phyloP scores from a whole-genome alignment of 1,140 invertebrate genomes.

The Medauroidea extradentata region DNA sequence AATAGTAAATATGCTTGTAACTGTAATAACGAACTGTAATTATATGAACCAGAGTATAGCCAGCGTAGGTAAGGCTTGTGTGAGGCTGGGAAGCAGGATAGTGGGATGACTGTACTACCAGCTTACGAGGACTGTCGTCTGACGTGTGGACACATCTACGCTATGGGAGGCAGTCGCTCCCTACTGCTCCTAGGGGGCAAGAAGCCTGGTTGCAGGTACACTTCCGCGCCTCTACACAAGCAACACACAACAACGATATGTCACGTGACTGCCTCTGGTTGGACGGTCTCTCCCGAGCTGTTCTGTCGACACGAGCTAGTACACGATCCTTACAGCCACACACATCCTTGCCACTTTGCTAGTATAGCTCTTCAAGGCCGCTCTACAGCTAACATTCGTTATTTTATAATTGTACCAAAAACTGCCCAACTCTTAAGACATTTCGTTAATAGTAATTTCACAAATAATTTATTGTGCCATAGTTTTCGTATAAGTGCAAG shows the following conservation, averaged over 20 bases:
- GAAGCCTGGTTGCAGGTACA: slow-evolving; percentile 10
- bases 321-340: not conserved
- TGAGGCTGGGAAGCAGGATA: not conserved
- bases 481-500: too few relatives aligned
- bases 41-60: too few relatives aligned
- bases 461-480: too few relatives aligned
- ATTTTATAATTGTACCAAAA: too few relatives aligned
- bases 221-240: not conserved
- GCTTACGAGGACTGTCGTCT: not conserved
- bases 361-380: too few relatives aligned
- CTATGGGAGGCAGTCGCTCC: slow-evolving; percentile 5
- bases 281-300: slow-evolving; percentile 29
- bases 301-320: slow-evolving; percentile 26
- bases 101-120: not conserved
- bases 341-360: not conserved
- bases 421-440: too few relatives aligned
- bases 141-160: not conserved
- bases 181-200: slow-evolving; percentile 1
- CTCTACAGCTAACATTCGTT: too few relatives aligned
- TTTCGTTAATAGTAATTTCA: too few relatives aligned
- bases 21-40: too few relatives aligned
- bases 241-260: not conserved
- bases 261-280: slow-evolving; percentile 29
- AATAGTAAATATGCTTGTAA: too few relatives aligned
- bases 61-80: too few relatives aligned